Conservation (phyloP, 2,888 invertebrate genomes). For the Agrilus biguttatus region DNA sequence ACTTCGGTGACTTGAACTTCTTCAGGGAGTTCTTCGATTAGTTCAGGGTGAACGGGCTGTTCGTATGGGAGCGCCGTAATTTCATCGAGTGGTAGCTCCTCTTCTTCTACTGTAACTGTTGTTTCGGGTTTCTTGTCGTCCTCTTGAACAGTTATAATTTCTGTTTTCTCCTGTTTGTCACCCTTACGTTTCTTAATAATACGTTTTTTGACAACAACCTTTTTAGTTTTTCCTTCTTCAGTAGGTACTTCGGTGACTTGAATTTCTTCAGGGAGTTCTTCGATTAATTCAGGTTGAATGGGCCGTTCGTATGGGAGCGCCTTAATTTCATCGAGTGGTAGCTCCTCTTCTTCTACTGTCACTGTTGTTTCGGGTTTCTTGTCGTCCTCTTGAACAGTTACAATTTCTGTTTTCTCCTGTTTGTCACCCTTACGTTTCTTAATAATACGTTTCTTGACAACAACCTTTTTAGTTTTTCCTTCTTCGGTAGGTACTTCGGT, state of each 20-base stretch:
- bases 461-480: slow-evolving; percentile 14
- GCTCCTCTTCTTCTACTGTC: slow-evolving; percentile 13
- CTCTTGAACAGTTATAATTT: slow-evolving; percentile 11
- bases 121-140: no score
- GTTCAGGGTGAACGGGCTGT: neutral
- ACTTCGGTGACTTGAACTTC: slow-evolving; percentile 23
- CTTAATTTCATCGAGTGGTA: slow-evolving; percentile 16
- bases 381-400: slow-evolving; percentile 24
- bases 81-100: no score
- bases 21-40: slow-evolving; percentile 10
- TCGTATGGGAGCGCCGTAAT: no score
- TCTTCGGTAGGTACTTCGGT: slow-evolving; percentile 17
- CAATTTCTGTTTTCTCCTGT: slow-evolving; percentile 27
- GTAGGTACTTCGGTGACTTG: slow-evolving; percentile 18
- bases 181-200: slow-evolving; percentile 13
- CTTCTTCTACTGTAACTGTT: no score
- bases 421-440: slow-evolving; percentile 16
- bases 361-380: slow-evolving; percentile 20
- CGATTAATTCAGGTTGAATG: slow-evolving; percentile 20
- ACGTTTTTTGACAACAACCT: slow-evolving; percentile 13
- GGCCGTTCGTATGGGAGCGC: slow-evolving; percentile 8
- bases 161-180: slow-evolving; percentile 16
- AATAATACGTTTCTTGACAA: slow-evolving; percentile 16
- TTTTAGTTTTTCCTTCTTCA: slow-evolving; percentile 14
- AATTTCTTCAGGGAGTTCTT: slow-evolving; percentile 8